Evolutionary conservation across 2,797 vertebrate species (phyloP), one percentile per base, ranked within the genome.

Genomic region (Esox lucius): DNA sequence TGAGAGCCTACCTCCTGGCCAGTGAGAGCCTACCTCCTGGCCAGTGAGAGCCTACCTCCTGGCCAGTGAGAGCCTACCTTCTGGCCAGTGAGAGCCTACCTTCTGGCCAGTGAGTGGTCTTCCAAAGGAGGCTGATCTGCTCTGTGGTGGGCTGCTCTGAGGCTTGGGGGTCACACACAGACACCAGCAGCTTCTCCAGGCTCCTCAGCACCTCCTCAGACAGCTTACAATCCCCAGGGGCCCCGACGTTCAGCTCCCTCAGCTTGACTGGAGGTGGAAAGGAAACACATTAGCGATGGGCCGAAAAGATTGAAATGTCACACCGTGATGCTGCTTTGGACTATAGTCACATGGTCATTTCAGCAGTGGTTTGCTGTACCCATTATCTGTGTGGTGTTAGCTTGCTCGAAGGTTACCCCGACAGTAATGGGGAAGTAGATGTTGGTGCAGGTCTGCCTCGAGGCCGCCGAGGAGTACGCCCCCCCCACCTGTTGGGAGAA

Each of bases 381-480:
- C 35, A 97, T 76, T 85, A 99, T 99, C 90, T 97, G 96, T 0
- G 91, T 86, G 81, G 92, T 82, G 84, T 97, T 99, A 72, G 96
- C 98, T 85, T 99, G 97, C 78, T 98, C 97, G 90, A 99, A 99
- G 62, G 95, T 97, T 64, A 99, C 95, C 71, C 94, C 94, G 19
- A 99, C 97, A 28, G 94, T 96, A 90, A 97, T 99, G 0, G 98
- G 98, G 82, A 98, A 99, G 90, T 96, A 99, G 87, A 96, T 94
- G 88, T 99, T 99, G 88, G 94, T 92, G 68, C 80, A 3, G 0
- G 83, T 84, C 75, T 90, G 90, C 73, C 84, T 87, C 22, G 77
- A 75, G 35, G 89, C 80, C 78, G 91, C 76, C 62, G 96, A 95
- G 5, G 93, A 94, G 88, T 97, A 98, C 33, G 96, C 96, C 1